These are phyloP conservation scores for Camponotus vicinus DNA, from an alignment of 1,140 invertebrate genomes.

Conservation along the genomic window DNA sequence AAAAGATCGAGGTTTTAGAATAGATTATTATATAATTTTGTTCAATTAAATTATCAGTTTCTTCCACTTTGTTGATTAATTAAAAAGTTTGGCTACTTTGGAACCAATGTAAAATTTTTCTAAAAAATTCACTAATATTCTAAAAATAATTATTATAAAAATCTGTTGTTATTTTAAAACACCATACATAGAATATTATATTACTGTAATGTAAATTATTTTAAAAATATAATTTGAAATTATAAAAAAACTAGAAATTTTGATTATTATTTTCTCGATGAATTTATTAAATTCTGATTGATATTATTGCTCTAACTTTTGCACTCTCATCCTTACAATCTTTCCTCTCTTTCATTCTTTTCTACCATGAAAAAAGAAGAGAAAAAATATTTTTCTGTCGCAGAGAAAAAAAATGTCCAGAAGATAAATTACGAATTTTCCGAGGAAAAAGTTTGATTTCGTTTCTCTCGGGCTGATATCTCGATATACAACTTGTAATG, in stretches of 20 bases:
- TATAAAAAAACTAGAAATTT: background rate
- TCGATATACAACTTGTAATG: constrained; percentile 37
- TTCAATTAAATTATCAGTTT: no score
- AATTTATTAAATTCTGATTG: background rate
- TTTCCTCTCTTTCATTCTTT: background rate
- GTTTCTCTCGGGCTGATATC: background rate
- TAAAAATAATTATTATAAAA: constrained; percentile 1
- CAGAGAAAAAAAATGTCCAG: background rate
- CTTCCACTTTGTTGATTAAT: no score
- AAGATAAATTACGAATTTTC: constrained; percentile 55
- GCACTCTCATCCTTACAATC: background rate
- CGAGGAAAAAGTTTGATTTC: constrained; percentile 13
- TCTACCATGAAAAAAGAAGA: background rate
- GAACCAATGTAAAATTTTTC: background rate
- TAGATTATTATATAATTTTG: no score
- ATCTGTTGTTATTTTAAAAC: background rate
- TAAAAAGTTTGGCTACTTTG: no score
- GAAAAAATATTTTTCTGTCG: constrained; percentile 16
- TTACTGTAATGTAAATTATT: background rate
- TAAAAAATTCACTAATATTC: background rate
- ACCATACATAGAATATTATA: background rate
- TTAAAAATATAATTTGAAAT: background rate
- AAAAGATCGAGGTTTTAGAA: background rate
- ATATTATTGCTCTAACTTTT: background rate
- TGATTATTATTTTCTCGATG: background rate